Evolutionary conservation across 2,888 invertebrate genomes (phyloP), one percentile per base, ranked within the genome.

Genomic region (Elysia crispata): DNA sequence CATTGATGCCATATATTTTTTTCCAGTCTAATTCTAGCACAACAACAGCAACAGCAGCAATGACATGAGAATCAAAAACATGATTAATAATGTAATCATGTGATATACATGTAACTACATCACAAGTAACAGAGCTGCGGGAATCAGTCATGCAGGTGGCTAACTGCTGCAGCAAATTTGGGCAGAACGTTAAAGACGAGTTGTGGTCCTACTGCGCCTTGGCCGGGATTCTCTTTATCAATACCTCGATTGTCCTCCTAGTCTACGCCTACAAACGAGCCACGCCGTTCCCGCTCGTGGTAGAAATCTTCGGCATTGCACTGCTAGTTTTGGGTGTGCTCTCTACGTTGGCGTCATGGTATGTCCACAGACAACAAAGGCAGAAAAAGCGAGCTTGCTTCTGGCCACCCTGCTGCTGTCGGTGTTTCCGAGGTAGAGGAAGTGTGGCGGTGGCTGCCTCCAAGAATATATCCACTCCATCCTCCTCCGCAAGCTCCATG

Each of bases 171-270:
- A 31, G 70, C 49, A 15, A 54, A 6, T 57, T 80, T 31, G 75
- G 62, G 25, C 67, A 75, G 28, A 80, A 83, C 67, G 1, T 82
- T 15, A 66, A 70, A 31, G 69, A 77, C 0, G 84, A 84, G 62
- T 77, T 80, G 33, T 84, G 84, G 84, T 82, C 83, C 1, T 84
- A 81, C 73, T 67, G 79, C 11, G 84, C 81, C 8, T 79, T 84
- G 15, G 49, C 76, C 0, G 84, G 84, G 25, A 66, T 84, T 15
- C 33, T 83, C 50, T 74, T 70, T 31, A 49, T 84, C 30, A 77
- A 84, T 66, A 73, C 79, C 20, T 83, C 83, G 31, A 80, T 83
- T 30, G 79, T 84, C 23, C 60, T 84, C 18, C 69, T 76, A 50
- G 83, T 84, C 23, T 84, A 81, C 64, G 83, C 83, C 75, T 75